phyloP scores from a whole-genome alignment of 2,797 vertebrate species.

The Sebastes variabilis region DNA sequence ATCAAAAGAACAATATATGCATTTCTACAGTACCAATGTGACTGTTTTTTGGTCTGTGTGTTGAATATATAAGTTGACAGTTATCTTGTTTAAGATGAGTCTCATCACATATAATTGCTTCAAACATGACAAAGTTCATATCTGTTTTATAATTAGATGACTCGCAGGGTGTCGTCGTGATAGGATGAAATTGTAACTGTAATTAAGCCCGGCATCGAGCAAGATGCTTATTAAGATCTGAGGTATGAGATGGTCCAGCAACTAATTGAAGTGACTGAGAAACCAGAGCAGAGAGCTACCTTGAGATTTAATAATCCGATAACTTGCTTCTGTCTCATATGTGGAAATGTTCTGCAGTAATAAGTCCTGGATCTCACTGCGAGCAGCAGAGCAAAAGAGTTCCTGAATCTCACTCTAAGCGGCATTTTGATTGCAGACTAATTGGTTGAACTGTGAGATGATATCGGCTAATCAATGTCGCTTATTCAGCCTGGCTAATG shows the following conservation, averaged over 20 bases:
- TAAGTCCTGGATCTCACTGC: slow-evolving; percentile 23
- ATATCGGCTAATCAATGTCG: slow-evolving; percentile 69
- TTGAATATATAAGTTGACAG: not conserved
- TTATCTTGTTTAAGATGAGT: not conserved
- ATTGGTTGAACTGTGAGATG: slow-evolving; percentile 66
- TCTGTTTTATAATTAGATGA: slow-evolving; percentile 39
- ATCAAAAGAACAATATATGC: not conserved
- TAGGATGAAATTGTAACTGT: slow-evolving; percentile 55
- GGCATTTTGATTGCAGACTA: slow-evolving; percentile 54
- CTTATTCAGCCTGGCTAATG: slow-evolving; percentile 66
- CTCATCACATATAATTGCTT: slow-evolving; percentile 13
- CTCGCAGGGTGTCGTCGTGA: slow-evolving; percentile 16
- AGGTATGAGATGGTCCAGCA: slow-evolving; percentile 32
- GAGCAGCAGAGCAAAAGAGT: not conserved
- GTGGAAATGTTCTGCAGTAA: slow-evolving; percentile 34
- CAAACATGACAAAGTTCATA: slow-evolving; percentile 7
- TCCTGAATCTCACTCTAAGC: slow-evolving; percentile 29
- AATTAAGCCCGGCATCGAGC: slow-evolving; percentile 61
- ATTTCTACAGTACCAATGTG: not conserved
- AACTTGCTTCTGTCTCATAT: slow-evolving; percentile 34
- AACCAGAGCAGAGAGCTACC: slow-evolving; percentile 57
- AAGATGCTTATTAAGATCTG: slow-evolving; percentile 80
- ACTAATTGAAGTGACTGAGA: slow-evolving; percentile 65
- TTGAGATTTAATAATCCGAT: slow-evolving; percentile 74
- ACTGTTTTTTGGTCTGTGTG: not conserved